These are phyloP conservation scores for Chamaea fasciata DNA, from an alignment of 2,113 vertebrate species.

Conservation along the genomic window DNA sequence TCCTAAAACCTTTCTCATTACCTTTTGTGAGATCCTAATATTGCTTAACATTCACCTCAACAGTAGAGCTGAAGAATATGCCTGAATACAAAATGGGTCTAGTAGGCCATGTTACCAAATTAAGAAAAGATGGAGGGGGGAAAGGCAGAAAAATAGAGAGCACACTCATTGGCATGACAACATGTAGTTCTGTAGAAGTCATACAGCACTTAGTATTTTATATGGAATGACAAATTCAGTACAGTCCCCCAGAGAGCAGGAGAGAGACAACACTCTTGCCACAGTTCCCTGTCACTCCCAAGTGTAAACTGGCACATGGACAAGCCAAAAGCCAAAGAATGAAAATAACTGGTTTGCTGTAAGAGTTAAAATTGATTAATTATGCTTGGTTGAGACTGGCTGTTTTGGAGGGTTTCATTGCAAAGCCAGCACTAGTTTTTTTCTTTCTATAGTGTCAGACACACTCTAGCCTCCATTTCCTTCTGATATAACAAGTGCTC, in stretches of 20 bases:
- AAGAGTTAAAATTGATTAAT: neutral
- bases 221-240: conserved; percentile 1
- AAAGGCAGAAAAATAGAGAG: neutral
- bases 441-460: neutral
- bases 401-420: neutral
- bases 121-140: neutral
- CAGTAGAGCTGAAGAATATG: neutral
- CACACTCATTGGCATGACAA: neutral
- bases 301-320: neutral
- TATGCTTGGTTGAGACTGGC: neutral
- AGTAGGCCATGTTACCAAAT: neutral
- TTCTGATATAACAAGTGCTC: conserved; percentile 22
- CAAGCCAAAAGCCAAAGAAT: neutral
- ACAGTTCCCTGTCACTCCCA: neutral
- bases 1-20: neutral
- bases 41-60: neutral
- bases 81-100: neutral
- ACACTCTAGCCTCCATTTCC: conserved; percentile 50
- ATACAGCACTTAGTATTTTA: neutral
- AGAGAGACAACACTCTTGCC: neutral
- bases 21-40: neutral
- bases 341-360: neutral
- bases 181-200: neutral
- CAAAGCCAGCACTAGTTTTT: neutral
- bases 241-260: neutral